Base-by-base conservation (phyloP, 2,888 invertebrate genomes). In the Apotomis betuletana region DNA sequence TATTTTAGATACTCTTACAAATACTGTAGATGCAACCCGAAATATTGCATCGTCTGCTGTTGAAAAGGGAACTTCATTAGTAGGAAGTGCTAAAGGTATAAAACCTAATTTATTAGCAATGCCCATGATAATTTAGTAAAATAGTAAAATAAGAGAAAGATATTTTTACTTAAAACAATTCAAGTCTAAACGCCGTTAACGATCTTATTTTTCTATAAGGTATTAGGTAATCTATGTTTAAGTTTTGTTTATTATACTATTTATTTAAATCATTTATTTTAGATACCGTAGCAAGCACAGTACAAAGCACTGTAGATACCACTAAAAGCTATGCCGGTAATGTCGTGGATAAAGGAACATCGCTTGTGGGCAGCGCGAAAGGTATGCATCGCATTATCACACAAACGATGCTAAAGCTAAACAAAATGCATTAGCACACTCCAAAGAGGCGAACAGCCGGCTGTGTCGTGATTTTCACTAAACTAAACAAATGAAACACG, bases 311-410 rank as follows among this genome's bases (percentile, higher is more conserved):
- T 27, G 86, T 89, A 68, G 91, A 83, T 72, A 87, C 90, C 74
- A 90, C 91, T 70, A 93, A 93, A 77, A 89, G 89, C 79, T 89
- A 91, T 38, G 88, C 92, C 75, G 88, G 88, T 63, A 86, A 90
- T 69, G 91, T 91, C 54, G 88, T 91, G 76, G 90, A 91, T 79
- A 90, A 92, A 82, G 90, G 92, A 70, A 87, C 90, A 55, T 76
- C 79, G 54, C 70, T 80, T 55, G 77, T 81, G n/a, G 77, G 77
- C 49, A 78, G 79, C 57, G 78, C 81, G 59, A 84, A 82, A 84
- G 83, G 83, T 83, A 81, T 69, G 67, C 60, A 41, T n/a, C 49
- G 6, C n/a, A 57, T 61, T 61, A 62, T 61, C 41, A 61, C 10
- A 41, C 49, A 52, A 51, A 49, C 27, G 13, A 36, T 10, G 46